Conservation (phyloP, 2,113 vertebrate species). For the Campylomormyrus numenius region DNA sequence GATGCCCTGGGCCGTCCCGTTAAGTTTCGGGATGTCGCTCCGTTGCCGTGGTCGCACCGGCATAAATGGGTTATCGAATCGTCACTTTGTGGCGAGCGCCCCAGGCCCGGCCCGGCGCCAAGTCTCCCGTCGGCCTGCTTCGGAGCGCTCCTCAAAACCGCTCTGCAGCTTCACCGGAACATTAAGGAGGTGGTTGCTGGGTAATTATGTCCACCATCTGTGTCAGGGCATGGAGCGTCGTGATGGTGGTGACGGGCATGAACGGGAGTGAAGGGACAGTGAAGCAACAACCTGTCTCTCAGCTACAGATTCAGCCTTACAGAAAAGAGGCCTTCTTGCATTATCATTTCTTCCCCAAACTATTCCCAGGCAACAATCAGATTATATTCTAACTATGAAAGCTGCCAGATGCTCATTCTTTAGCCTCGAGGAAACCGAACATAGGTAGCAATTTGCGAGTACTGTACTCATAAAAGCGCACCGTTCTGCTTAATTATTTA, state of each 20-base stretch:
- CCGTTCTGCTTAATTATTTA: constrained; percentile 5
- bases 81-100: not conserved
- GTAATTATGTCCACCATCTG: not conserved
- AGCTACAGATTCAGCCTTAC: not conserved
- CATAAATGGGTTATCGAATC: not conserved
- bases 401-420: not conserved
- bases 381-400: not conserved
- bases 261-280: too few relatives aligned
- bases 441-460: not conserved
- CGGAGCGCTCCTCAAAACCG: not conserved
- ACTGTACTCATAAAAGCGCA: not conserved
- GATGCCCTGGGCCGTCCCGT: not conserved
- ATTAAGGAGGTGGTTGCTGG: not conserved
- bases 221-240: not conserved
- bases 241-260: not conserved
- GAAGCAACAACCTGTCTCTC: not conserved
- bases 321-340: not conserved
- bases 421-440: not conserved
- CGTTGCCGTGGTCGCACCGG: not conserved
- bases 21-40: not conserved
- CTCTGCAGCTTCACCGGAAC: not conserved
- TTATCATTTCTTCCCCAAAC: not conserved
- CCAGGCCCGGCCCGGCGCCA: not conserved
- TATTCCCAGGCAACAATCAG: not conserved
- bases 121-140: not conserved